phyloP scores from a whole-genome alignment of 2,113 vertebrate genomes.

The Dicrurus megarhynchus region DNA sequence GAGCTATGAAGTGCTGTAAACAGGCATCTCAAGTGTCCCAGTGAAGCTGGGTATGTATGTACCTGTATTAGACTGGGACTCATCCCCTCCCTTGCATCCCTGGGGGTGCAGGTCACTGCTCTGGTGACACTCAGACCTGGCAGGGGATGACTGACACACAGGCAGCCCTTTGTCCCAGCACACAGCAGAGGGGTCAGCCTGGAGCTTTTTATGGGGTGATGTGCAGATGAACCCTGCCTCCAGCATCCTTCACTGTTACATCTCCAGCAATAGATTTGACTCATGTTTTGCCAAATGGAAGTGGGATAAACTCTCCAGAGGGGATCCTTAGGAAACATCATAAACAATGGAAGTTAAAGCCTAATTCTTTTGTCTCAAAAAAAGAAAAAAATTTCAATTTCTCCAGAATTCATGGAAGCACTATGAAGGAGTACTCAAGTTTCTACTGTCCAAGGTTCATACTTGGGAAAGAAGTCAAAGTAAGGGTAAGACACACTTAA shows the following conservation, averaged over 20 bases:
- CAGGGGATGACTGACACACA: not conserved
- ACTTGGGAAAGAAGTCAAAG: not conserved
- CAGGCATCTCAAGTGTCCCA: not conserved
- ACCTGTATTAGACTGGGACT: not conserved
- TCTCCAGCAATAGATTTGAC: not conserved
- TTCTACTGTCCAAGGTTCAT: not conserved
- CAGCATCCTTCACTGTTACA: not conserved
- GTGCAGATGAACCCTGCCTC: not conserved
- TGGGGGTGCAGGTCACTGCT: not conserved
- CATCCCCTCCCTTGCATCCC: not conserved
- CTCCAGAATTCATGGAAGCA: not conserved
- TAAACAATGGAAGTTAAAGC: not conserved
- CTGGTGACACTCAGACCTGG: not conserved
- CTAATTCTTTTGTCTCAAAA: not conserved
- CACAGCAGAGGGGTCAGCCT: not conserved
- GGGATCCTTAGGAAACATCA: not conserved
- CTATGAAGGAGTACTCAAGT: not conserved
- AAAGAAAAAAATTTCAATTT: not conserved
- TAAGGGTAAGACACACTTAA: not conserved
- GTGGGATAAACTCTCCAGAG: not conserved
- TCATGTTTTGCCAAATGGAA: not conserved
- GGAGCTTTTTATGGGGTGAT: not conserved
- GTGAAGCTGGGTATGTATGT: accelerated
- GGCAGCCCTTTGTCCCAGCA: not conserved
- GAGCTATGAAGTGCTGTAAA: not conserved